A percentile compares a stretch with the other conserved stretches of the same genome.
These are phyloP conservation scores for Gallinago solitaria DNA, from an alignment of 2,797 vertebrate genomes.

Conservation along the genomic window DNA sequence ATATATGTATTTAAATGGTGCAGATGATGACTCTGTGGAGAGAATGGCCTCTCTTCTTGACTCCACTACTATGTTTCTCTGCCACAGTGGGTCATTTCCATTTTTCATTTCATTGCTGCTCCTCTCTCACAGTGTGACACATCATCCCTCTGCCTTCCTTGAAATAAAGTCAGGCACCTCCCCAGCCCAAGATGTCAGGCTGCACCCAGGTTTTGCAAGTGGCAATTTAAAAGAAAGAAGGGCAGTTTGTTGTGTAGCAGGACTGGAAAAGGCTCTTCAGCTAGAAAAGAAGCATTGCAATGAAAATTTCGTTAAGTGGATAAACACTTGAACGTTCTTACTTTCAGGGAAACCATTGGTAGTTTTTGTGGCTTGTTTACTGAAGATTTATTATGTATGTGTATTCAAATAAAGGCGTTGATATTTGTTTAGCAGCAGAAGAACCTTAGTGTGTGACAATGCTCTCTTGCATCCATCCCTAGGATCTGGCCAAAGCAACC, in stretches of 20 bases:
- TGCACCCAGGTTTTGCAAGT: not conserved
- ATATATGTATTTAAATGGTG: not conserved
- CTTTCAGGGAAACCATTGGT: not conserved
- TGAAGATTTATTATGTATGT: not conserved
- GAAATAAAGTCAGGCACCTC: not conserved
- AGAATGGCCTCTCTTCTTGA: not conserved
- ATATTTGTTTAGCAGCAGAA: constrained; percentile 48
- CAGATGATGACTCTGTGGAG: not conserved
- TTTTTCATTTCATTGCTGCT: not conserved
- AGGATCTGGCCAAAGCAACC: not conserved
- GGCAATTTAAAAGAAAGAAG: not conserved
- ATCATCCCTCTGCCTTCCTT: not conserved
- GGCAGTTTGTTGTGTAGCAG: not conserved
- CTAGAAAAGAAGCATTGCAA: not conserved
- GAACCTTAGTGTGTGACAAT: not conserved
- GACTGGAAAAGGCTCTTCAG: not conserved
- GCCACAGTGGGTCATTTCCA: not conserved
- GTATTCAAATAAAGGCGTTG: constrained; percentile 28
- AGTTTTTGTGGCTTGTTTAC: not conserved
- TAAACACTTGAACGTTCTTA: not conserved
- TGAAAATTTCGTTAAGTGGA: not conserved
- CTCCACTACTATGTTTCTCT: not conserved
- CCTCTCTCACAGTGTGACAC: not conserved
- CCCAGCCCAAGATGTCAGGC: not conserved
- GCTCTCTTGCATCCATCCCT: not conserved